Evolutionary conservation across 2,113 vertebrate genomes (phyloP), one percentile per base, ranked within the genome.

Genomic region (Podiceps cristatus): DNA sequence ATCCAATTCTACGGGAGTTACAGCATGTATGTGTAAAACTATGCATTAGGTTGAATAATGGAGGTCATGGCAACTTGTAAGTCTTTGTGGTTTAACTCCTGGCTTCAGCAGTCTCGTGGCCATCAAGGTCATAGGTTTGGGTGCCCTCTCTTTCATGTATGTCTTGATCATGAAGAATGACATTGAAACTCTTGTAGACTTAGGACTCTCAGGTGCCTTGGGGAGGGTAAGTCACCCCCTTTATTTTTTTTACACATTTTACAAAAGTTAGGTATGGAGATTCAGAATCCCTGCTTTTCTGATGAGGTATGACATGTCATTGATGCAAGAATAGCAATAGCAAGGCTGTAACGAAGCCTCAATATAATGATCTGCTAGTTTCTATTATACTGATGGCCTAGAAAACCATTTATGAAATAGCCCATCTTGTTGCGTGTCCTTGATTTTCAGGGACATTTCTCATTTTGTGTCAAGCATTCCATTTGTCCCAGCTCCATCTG

Each of bases 361-460:
- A 31, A 2, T 11, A 40, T 40, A 72, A 77, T 17, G 19, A 78
- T 23, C 79, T 69, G 56, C 53, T 27, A 5, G 50, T 40, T 71
- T 88, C 60, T 62, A 45, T 97, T 93, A 64, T 76, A 55, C 59
- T 18, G 66, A 9, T 71, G 88, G 63, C 83, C 73, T 68, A 86
- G 86, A 92, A 94, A 95, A 63, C 13, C 45, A 52, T 71, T 89
- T 83, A 47, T 50, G 52, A 72, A 91, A 49, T 29, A 90, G 27
- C 62, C 33, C 47, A n/a, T 73, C 89, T 42, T 78, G 56, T 77
- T 55, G 56, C 77, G 45, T 13, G 67, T 62, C 91, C 94, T 96
- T 96, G 83, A 72, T 77, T 96, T 92, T 90, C 94, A 94, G 93
- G 79, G 81, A 72, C 69, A 5, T 18, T 63, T 90, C 83, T 96